Evolutionary conservation across 2,888 invertebrate genomes (phyloP).

Genomic region (Drosophila monieri): DNA sequence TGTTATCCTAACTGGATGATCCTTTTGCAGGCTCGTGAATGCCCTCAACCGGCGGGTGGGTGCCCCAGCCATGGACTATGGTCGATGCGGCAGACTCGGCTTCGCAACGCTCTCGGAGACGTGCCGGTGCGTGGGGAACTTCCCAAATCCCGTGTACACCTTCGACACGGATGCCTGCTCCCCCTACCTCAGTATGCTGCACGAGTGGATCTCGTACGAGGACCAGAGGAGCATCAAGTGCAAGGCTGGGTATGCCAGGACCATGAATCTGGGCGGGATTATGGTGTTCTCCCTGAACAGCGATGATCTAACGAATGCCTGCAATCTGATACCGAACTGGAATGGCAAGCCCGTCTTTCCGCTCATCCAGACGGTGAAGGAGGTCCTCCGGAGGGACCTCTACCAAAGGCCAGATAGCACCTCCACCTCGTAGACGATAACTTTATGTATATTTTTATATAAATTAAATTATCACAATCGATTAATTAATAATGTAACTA

Average conservation of each 20-base stretch:
- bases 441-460: constrained; percentile 56
- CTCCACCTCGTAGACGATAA: constrained; percentile 9
- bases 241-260: constrained; percentile 88
- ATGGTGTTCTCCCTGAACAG: constrained; percentile 93
- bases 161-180: constrained; percentile 90
- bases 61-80: constrained; percentile 89
- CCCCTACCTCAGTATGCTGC: constrained; percentile 89
- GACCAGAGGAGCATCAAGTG: constrained; percentile 88
- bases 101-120: constrained; percentile 89
- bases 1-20: not conserved
- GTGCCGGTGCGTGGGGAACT: constrained; percentile 87
- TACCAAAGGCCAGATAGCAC: no score
- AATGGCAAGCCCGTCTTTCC: constrained; percentile 70
- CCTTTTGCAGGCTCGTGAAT: constrained; percentile 86
- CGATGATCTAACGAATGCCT: constrained; percentile 88
- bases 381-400: no score
- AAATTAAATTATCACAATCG: constrained; percentile 77
- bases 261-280: constrained; percentile 89
- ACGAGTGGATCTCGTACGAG: constrained; percentile 94
- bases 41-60: constrained; percentile 87
- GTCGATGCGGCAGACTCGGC: constrained; percentile 88
- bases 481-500: constrained; percentile 74
- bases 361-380: constrained; percentile 59
- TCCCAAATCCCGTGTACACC: constrained; percentile 84
- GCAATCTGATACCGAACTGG: constrained; percentile 73